phyloP scores from a whole-genome alignment of 2,888 invertebrate genomes.

The Iselma pallidipennis region DNA sequence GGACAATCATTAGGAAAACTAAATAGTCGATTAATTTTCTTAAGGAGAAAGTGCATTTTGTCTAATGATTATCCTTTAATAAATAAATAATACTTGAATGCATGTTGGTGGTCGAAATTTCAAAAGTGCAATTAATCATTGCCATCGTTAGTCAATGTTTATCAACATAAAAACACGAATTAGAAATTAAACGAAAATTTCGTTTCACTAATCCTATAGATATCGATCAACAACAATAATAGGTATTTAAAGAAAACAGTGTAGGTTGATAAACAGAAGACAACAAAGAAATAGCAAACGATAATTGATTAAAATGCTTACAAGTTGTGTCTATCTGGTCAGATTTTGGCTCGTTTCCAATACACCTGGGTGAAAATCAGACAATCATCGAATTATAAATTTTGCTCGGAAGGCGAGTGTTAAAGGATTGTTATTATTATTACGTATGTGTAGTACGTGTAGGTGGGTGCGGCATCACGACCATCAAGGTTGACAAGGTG shows the following conservation, averaged over 20 bases:
- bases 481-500: slow-evolving; percentile 23
- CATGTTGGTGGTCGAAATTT: neutral
- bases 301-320: neutral
- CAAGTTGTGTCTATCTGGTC: neutral
- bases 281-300: neutral
- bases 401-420: slow-evolving; percentile 10
- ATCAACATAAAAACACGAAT: neutral
- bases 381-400: slow-evolving; percentile 10
- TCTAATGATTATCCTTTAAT: neutral
- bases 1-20: no score
- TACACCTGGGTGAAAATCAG: slow-evolving; percentile 17
- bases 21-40: neutral
- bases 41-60: neutral
- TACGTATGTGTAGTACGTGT: no score
- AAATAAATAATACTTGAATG: neutral
- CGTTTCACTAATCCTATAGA: neutral
- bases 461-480: slow-evolving; percentile 17
- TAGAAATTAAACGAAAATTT: neutral
- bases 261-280: no score
- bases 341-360: neutral
- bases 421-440: neutral
- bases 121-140: neutral
- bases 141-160: neutral
- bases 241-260: neutral
- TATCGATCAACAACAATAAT: neutral